A percentile compares a stretch with the other conserved stretches of the same genome.
These are phyloP conservation scores for Cantharis lateralis DNA, from an alignment of 2,888 invertebrate species.

Conservation along the genomic window DNA sequence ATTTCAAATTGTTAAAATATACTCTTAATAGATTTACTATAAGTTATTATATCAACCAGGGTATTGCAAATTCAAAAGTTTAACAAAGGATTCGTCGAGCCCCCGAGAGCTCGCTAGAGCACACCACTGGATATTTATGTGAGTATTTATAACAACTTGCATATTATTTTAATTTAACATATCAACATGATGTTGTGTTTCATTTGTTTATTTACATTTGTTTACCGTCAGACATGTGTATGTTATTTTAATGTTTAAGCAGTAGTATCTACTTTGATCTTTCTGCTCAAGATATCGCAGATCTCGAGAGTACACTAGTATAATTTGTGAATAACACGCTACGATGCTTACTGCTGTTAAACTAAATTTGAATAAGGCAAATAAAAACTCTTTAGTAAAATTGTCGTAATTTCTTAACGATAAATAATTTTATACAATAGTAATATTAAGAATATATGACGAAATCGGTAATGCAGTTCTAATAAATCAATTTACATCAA, in stretches of 20 bases:
- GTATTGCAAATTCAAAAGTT: no score
- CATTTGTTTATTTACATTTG: neutral
- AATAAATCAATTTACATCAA: no score
- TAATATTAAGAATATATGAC: neutral
- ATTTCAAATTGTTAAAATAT: no score
- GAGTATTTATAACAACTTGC: neutral
- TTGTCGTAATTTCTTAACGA: neutral
- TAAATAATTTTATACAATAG: neutral
- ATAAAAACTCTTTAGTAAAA: neutral
- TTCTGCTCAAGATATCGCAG: neutral
- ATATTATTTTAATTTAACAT: neutral
- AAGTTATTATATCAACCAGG: no score
- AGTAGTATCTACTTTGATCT: neutral
- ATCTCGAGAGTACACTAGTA: neutral
- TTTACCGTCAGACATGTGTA: neutral
- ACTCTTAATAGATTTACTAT: no score
- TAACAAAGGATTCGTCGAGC: no score
- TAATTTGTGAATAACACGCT: neutral
- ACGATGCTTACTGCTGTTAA: neutral
- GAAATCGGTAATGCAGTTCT: no score
- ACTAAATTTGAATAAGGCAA: neutral
- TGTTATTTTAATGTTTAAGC: conserved; percentile 1
- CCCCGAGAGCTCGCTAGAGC: no score
- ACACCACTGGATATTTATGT: no score
- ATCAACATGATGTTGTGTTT: neutral